Base-by-base conservation (phyloP, 2,797 vertebrate genomes). In the Pristis pectinata region DNA sequence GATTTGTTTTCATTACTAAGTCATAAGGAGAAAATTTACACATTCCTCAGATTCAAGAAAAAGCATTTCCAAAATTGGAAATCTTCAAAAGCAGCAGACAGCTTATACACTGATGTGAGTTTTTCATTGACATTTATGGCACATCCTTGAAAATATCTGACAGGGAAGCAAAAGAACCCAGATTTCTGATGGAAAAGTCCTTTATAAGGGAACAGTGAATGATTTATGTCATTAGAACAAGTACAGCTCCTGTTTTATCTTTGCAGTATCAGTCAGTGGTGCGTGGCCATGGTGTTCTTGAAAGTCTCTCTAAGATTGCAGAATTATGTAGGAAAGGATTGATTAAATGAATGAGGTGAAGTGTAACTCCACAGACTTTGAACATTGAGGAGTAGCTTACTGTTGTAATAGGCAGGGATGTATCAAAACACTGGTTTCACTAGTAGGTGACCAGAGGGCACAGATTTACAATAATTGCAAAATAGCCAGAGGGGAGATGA, bases 251-350 rank as follows among this genome's bases (percentile, higher is more conserved):
- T 37, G 34, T 19, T 87, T n/a, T 89, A 61, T 2, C 13, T 61
- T 64, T 64, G 91, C 17, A 22, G 59, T 8, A 59, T 64, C 34
- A 64, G 59, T 64, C 15, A 24, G 17, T 41, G n/a, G 87, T 37
- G 17, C 59, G n/a, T 91, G 61, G 37, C 59, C 59, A 59, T n/a
- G 34, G 15, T 64, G n/a, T 64, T 91, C n/a, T 64, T 64, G 59
- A 91, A 41, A 22, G 5, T 89, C 85, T 8, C 85, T 64, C 19
- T n/a, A 91, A 24, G 34, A 37, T 9, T 64, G 59, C 34, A 64
- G 34, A 91, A 89, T 89, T 89, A 89, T 6, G n/a, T 19, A 34
- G 17, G 17, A 87, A 91, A n/a, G 59, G 87, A 64, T 91, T 91
- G 13, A 59, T 89, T 59, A 89, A 61, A 34, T n/a, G 34, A 64